Percentiles rank a stretch among this genome's conserved stretches.
phyloP scores from a whole-genome alignment of 2,113 vertebrate species.

The Todiramphus chloris region DNA sequence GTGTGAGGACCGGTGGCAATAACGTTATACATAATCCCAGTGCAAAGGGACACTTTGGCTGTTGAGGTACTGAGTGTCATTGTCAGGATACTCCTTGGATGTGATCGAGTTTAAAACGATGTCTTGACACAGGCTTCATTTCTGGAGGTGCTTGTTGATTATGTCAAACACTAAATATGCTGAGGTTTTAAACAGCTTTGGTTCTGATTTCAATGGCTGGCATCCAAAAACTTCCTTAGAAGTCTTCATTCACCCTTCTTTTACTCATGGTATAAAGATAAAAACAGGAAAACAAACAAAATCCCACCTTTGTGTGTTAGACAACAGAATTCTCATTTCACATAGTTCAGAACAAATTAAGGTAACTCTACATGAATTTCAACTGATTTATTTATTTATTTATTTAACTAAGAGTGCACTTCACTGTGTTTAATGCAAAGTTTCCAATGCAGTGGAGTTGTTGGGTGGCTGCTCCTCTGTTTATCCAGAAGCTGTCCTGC shows the following conservation, averaged over 20 bases:
- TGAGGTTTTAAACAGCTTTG: background rate
- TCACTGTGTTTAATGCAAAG: background rate
- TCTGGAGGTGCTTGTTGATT: background rate
- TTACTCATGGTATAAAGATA: background rate
- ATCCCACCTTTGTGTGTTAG: background rate
- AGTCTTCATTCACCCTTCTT: background rate
- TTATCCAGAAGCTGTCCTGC: background rate
- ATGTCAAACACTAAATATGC: background rate
- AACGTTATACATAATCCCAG: background rate
- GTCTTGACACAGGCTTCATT: background rate
- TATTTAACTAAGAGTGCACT: background rate
- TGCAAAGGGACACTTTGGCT: background rate
- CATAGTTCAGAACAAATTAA: background rate
- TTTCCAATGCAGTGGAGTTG: background rate
- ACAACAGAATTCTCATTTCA: background rate
- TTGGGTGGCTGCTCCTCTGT: background rate
- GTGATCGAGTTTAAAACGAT: background rate
- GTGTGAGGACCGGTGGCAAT: background rate
- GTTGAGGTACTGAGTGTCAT: background rate
- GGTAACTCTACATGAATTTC: background rate
- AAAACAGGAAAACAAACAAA: background rate
- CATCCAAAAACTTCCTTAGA: background rate
- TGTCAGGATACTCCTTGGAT: background rate
- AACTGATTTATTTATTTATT: background rate
- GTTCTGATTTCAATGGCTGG: background rate